A percentile compares a stretch with the other conserved stretches of the same genome.
phyloP scores from a whole-genome alignment of 2,888 invertebrate species.

The Cantharis flavilabris region DNA sequence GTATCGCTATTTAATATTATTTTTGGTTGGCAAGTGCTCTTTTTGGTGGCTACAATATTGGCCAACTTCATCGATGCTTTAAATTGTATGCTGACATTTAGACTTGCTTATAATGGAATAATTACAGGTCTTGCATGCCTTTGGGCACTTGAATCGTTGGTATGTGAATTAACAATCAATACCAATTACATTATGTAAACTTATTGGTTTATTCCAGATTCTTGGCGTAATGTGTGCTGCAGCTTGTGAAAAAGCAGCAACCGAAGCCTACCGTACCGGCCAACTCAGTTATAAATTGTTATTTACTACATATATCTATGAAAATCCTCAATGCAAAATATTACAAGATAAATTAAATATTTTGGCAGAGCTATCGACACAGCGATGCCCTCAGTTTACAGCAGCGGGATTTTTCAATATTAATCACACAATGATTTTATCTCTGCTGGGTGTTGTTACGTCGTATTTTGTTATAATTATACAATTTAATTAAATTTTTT shows the following conservation, averaged over 20 bases:
- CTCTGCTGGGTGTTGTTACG: conserved; percentile 24
- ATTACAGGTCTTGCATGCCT: neutral
- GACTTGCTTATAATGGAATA: neutral
- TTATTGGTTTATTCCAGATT: neutral
- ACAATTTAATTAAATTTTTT: conserved; percentile 22
- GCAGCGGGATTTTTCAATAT: conserved; percentile 33
- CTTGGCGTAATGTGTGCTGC: neutral
- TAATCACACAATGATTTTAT: conserved; percentile 27
- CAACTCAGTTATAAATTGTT: neutral
- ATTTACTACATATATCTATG: neutral
- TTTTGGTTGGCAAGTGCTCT: neutral
- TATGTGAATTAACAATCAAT: no score
- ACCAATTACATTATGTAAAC: no score
- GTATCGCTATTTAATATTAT: neutral
- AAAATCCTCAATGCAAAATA: conserved; percentile 9
- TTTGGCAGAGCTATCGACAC: conserved; percentile 21
- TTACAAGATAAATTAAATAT: conserved; percentile 14
- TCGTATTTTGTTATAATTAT: conserved; percentile 32
- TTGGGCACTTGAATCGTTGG: neutral
- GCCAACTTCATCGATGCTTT: neutral
- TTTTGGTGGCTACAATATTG: neutral
- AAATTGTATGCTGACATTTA: neutral
- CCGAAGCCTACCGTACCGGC: neutral
- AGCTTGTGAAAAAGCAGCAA: neutral
- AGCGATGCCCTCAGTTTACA: conserved; percentile 17